A percentile compares a stretch with the other conserved stretches of the same genome.
phyloP scores from a whole-genome alignment of 2,113 vertebrate species.

The Barnardius zonarius region DNA sequence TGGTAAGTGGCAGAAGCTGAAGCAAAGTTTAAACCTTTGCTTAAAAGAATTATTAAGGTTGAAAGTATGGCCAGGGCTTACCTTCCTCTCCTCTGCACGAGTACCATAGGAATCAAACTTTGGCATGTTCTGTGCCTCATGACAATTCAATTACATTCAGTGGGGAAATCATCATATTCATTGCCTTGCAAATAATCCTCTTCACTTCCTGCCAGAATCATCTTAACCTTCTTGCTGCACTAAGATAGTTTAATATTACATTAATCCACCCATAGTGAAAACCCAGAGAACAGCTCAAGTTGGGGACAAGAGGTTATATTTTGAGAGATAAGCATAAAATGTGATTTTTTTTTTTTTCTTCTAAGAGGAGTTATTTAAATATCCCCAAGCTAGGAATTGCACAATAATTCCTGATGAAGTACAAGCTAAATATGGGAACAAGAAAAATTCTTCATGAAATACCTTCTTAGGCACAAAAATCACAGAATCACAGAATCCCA shows the following conservation, averaged over 20 bases:
- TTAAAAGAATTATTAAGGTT: background rate
- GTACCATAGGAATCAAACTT: background rate
- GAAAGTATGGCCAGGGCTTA: background rate
- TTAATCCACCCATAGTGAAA: background rate
- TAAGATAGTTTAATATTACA: background rate
- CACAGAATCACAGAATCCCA: too few relatives aligned
- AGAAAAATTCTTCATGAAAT: background rate
- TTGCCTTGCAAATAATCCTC: constrained; percentile 41
- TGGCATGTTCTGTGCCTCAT: background rate
- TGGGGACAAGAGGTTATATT: background rate
- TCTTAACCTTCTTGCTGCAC: background rate
- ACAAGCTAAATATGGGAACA: background rate
- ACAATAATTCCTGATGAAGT: background rate
- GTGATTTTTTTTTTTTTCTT: background rate
- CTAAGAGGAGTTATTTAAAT: background rate
- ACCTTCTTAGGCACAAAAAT: background rate
- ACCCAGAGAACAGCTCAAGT: background rate
- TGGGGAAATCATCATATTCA: constrained; percentile 38
- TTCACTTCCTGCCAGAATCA: constrained; percentile 26
- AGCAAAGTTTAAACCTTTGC: background rate
- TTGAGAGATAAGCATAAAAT: background rate
- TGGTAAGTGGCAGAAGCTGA: background rate
- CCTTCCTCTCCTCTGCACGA: background rate
- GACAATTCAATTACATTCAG: constrained; percentile 34
- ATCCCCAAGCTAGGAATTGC: background rate